Base-by-base conservation (phyloP, 92 coral and sea anemone genomes). In the Epizoanthus illoricatus region DNA sequence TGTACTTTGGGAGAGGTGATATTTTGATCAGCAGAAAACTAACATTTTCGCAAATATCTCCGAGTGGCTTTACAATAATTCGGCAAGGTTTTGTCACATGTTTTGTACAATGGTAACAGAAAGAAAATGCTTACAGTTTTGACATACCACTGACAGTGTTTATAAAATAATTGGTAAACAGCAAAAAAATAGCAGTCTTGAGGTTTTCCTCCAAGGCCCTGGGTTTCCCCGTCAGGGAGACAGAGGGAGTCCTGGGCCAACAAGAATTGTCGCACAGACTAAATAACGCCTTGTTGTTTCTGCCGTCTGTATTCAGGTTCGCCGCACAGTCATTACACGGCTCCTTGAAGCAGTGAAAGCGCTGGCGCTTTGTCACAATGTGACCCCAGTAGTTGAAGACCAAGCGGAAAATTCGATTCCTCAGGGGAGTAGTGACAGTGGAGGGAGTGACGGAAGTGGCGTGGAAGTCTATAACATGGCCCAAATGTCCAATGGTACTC, bases 341-440 rank as follows among this genome's bases (percentile, higher is more conserved):
- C 92, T 94, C 17, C 97, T 91, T 49, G 99, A 96, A 81, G 99
- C 99, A 18, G 96, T 96, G 24, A 96, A 96, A 83, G 99, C 99
- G 45, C 81, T 96, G 73, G 99, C 98, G 67, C 87, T 96, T 80
- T 96, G 99, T 47, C 99, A 96, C 81, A 96, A 96, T 78, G 99
- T 96, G 52, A 96, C 99, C 71, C 98, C 99, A 67, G 99, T 96
- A 5, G 85, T 80, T 39, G 97, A 91, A 40, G 94, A 92, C 20
- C 84, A 80, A 36, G 87, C 56, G 47, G 75, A 7, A n/a, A 61
- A 54, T 39, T 85, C 91, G 66, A 82, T 87, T 41, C 81, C 84
- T 18, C 70, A 79, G 52, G 71, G 88, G 57, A 87, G 95, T 23
- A 54, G 81, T 42, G 96, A 93, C 12, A 85, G 92, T n/a, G n/a